phyloP scores from a whole-genome alignment of 2,113 vertebrate species.

The Labeo catla region DNA sequence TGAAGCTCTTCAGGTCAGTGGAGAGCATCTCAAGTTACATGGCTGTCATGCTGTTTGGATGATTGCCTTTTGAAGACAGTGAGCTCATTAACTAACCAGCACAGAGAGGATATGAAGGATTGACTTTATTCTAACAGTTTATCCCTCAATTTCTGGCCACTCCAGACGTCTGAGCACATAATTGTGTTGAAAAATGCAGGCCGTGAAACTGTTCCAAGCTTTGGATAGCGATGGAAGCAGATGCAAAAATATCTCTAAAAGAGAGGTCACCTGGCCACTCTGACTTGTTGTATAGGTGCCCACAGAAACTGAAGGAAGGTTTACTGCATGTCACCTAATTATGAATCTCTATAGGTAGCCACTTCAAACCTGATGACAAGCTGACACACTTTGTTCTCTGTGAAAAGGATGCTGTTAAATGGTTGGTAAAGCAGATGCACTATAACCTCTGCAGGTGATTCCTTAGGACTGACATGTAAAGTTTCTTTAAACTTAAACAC shows the following conservation, averaged over 20 bases:
- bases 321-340: conserved; percentile 16
- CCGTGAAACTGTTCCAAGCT: not conserved
- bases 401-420: not conserved
- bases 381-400: not conserved
- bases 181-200: conserved; percentile 2
- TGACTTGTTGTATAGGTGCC: not conserved
- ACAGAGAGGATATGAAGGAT: conserved; percentile 5
- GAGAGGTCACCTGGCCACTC: not conserved
- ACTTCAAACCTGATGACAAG: not conserved
- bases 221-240: not conserved
- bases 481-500: not conserved
- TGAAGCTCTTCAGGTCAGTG: conserved; percentile 3
- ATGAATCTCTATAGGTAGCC: not conserved
- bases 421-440: not conserved
- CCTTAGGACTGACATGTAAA: not conserved
- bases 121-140: conserved; percentile 4
- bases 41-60: conserved; percentile 26
- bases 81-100: conserved; percentile 19
- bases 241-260: not conserved
- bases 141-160: not conserved
- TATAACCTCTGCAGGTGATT: not conserved
- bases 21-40: conserved; percentile 11
- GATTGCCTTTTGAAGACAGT: conserved; percentile 19
- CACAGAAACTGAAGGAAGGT: not conserved
- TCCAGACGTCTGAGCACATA: conserved; percentile 15